Base-by-base conservation (phyloP, 2,113 vertebrate species). In the Tragelaphus imberbis region DNA sequence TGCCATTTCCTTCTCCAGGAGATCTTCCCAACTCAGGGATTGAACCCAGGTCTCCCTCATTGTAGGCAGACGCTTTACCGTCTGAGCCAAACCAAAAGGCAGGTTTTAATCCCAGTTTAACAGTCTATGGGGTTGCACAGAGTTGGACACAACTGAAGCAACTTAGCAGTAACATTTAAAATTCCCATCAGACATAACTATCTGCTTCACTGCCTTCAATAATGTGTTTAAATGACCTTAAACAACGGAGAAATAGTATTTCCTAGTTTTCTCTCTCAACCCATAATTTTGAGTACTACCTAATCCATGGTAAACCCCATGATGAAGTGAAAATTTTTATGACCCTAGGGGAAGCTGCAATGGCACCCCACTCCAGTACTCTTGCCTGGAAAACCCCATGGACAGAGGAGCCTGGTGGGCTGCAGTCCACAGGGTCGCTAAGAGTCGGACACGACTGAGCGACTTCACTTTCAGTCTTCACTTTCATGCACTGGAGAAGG, bases 191-290 rank as follows among this genome's bases (percentile, higher is more conserved):
- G 92, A 90, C 93, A 94, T 65, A 94, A 97, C 97, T 94, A 96
- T 92, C 92, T 98, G 97, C 97, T 98, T 98, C 96, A 98, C 40
- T 98, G 98, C 95, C 96, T 98, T 97, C 96, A 98, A 98, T 98
- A 97, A 98, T 97, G 98, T 96, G 95, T 94, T 97, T 98, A 98
- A 98, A 98, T 99, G 98, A 99, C 98, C 96, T 98, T 97, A 98
- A 96, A 98, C 97, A 98, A 98, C 97, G 97, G 56, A 97, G 84
- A 91, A 96, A 98, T 93, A 94, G 68, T 7, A 97, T 93, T 98
- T 97, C 82, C 77, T 96, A 98, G 63, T 95, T 97, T 97, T 90
- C 55, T 96, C 90, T 97, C 80, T 97, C 92, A 98, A 95, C 59
- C 97, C 91, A 92, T 47, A 97, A 90, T 94, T 98, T 98, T 92